A percentile compares a stretch with the other conserved stretches of the same genome.
Evolutionary conservation across 1,140 invertebrate genomes (phyloP).

Genomic region (Brachionus plicatilis): DNA sequence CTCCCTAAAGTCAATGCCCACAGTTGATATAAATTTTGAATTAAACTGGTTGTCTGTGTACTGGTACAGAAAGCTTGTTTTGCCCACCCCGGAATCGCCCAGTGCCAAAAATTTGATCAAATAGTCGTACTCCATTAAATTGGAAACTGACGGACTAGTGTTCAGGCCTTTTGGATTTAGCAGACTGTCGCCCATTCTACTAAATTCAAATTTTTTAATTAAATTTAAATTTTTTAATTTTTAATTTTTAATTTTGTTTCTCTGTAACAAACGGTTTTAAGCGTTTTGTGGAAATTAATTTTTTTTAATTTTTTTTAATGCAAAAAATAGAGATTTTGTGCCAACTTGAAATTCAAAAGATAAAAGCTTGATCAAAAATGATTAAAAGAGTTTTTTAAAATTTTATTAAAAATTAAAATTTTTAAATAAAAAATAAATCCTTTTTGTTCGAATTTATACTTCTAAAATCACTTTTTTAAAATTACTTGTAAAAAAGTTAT

Average conservation of each 20-base stretch:
- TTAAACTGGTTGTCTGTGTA: constrained; percentile 92
- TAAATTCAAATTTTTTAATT: too few relatives aligned
- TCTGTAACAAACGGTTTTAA: not conserved
- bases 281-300: not conserved
- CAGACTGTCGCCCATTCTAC: constrained; percentile 25
- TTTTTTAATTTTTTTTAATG: not conserved
- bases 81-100: constrained; percentile 57
- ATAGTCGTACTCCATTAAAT: constrained; percentile 79
- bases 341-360: too few relatives aligned
- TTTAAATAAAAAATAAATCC: too few relatives aligned
- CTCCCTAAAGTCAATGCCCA: constrained; percentile 94
- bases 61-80: constrained; percentile 65
- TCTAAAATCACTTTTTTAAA: too few relatives aligned
- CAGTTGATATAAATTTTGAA: constrained; percentile 87
- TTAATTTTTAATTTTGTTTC: not conserved
- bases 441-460: too few relatives aligned
- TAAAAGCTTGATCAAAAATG: too few relatives aligned
- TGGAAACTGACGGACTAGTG: not conserved
- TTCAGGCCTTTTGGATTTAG: not conserved
- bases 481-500: too few relatives aligned
- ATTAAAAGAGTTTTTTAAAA: too few relatives aligned
- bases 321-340: not conserved
- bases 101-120: constrained; percentile 84
- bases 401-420: too few relatives aligned
- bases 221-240: not conserved